Percentiles rank a stretch among this genome's conserved stretches.
Evolutionary conservation across 2,797 vertebrate species (phyloP).

Genomic region (Melanotaenia pygmaea): DNA sequence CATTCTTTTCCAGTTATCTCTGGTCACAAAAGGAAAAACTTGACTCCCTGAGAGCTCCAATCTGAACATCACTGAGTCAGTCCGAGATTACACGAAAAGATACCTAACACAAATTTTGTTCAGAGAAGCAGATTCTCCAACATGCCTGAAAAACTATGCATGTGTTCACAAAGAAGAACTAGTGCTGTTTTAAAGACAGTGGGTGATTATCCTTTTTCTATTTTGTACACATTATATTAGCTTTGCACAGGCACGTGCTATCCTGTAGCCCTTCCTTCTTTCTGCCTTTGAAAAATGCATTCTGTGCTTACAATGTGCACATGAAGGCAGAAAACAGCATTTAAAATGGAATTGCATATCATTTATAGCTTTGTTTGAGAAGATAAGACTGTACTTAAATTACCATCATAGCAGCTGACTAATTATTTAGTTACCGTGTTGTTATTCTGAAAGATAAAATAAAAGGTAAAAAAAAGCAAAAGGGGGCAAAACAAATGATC

Average conservation of each 20-base stretch:
- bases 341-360: not conserved
- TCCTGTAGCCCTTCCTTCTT: not conserved
- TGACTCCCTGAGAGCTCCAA: not conserved
- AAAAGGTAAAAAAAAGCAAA: not conserved
- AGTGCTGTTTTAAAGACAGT: not conserved
- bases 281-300: constrained; percentile 3
- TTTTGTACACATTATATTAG: not conserved
- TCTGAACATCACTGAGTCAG: not conserved
- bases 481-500: constrained; percentile 6
- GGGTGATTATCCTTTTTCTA: not conserved
- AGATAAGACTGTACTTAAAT: constrained; percentile 12
- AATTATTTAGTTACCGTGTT: not conserved
- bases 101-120: not conserved
- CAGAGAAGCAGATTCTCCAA: not conserved
- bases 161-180: not conserved
- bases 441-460: constrained; percentile 23
- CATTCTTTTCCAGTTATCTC: not conserved
- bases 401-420: not conserved
- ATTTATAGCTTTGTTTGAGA: constrained; percentile 7
- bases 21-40: not conserved
- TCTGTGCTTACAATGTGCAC: constrained; percentile 6
- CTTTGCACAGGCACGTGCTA: not conserved
- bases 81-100: not conserved
- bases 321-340: no score
- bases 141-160: not conserved